These are phyloP conservation scores for Pangasius djambal DNA, from an alignment of 2,797 vertebrate genomes.

Conservation along the genomic window DNA sequence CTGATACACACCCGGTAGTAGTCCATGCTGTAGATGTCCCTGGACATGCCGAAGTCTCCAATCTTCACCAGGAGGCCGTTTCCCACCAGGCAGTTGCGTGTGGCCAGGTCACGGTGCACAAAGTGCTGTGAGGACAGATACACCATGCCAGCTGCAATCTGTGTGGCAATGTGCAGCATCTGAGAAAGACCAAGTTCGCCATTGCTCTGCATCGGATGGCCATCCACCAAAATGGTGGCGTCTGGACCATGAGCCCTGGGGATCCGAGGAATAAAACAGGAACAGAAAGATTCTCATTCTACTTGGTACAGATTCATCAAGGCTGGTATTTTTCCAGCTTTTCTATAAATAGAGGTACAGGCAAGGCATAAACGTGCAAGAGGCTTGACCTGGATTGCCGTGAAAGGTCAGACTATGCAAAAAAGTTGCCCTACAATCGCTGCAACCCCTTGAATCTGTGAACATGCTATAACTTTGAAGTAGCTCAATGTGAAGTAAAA, in stretches of 20 bases:
- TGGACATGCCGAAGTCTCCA: conserved; percentile 98
- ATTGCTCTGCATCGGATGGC: conserved; percentile 92
- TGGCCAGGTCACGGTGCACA: conserved; percentile 97
- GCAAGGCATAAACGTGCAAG: neutral
- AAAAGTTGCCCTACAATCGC: conserved; percentile 31
- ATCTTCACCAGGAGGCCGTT: conserved; percentile 97
- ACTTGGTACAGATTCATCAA: neutral
- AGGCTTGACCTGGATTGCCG: conserved; percentile 43
- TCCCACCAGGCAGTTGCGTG: conserved; percentile 97
- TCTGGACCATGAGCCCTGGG: conserved; percentile 95
- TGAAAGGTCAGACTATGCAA: conserved; percentile 46
- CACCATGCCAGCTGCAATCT: conserved; percentile 97
- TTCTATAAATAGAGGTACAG: conserved; percentile 13
- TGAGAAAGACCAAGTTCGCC: conserved; percentile 95
- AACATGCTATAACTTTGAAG: conserved; percentile 43
- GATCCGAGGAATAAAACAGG: neutral
- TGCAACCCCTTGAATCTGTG: conserved; percentile 37
- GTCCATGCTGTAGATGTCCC: conserved; percentile 98
- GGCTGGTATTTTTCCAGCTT: conserved; percentile 6
- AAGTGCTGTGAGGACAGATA: conserved; percentile 98
- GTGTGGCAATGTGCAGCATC: conserved; percentile 95
- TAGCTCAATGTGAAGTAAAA: conserved; percentile 13
- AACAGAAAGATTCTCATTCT: neutral
- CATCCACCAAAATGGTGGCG: conserved; percentile 95
- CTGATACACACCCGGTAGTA: conserved; percentile 93